Conservation (phyloP, 2,888 invertebrate genomes). For the Agonopterix heracliana region DNA sequence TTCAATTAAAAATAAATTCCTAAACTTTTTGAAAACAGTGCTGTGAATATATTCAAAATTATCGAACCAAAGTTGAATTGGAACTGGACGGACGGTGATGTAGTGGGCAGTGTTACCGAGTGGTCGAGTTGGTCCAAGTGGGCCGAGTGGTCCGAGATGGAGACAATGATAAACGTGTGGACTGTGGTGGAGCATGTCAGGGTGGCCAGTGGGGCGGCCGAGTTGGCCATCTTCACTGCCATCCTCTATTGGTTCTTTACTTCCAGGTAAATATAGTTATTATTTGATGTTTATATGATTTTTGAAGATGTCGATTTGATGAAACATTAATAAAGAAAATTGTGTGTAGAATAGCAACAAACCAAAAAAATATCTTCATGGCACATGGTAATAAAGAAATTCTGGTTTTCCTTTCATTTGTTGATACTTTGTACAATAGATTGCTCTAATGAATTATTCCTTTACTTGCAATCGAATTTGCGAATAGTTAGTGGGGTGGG, state of each 20-base stretch:
- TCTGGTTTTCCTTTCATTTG: no score
- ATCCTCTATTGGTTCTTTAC: slow-evolving; percentile 79
- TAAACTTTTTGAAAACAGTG: not conserved
- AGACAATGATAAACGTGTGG: slow-evolving; percentile 67
- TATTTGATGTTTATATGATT: not conserved
- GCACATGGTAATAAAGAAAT: no score
- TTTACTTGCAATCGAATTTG: no score
- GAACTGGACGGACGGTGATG: slow-evolving; percentile 62
- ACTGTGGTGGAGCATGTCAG: slow-evolving; percentile 65
- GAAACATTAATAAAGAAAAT: no score
- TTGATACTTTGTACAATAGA: no score
- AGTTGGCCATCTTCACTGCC: slow-evolving; percentile 77
- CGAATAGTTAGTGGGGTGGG: no score
- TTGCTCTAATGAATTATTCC: no score
- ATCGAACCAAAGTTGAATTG: slow-evolving; percentile 40
- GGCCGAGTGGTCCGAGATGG: slow-evolving; percentile 50
- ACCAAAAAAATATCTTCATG: no score
- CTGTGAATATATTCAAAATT: slow-evolving; percentile 20
- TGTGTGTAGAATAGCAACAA: no score
- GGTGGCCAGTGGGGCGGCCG: slow-evolving; percentile 77
- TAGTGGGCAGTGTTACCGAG: slow-evolving; percentile 24
- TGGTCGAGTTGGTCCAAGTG: slow-evolving; percentile 30
- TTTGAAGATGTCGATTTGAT: no score
- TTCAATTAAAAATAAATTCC: no score
- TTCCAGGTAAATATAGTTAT: slow-evolving; percentile 62